Conservation (phyloP, 2,888 invertebrate genomes). For the Harpalus rufipes region DNA sequence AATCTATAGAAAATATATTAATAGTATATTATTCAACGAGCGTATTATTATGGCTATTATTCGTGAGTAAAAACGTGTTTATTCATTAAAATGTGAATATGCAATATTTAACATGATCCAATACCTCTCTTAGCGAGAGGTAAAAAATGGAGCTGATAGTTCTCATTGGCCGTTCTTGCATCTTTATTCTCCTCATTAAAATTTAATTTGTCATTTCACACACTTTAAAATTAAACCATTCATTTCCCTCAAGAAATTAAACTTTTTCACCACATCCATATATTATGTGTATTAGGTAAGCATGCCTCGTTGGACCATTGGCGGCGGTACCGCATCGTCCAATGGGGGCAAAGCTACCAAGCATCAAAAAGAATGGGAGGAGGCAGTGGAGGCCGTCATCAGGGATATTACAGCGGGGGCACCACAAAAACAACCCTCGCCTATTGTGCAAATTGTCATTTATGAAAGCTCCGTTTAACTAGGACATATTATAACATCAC, state of each 20-base stretch:
- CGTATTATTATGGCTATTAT: no score
- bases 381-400: conserved; percentile 88
- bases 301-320: conserved; percentile 82
- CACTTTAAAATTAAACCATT: no score
- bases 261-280: not conserved
- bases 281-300: conserved; percentile 80
- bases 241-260: not conserved
- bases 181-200: no score
- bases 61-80: no score
- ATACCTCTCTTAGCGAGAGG: no score
- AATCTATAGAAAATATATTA: no score
- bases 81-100: no score
- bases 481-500: not conserved
- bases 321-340: conserved; percentile 75
- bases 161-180: no score
- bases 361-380: conserved; percentile 83
- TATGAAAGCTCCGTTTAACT: conserved; percentile 91
- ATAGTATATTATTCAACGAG: no score
- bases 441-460: conserved; percentile 89
- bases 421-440: conserved; percentile 76
- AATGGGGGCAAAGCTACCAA: conserved; percentile 78
- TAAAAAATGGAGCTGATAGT: no score
- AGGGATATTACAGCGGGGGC: conserved; percentile 84
- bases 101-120: no score
- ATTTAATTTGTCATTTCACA: no score